phyloP scores from a whole-genome alignment of 2,113 vertebrate genomes.

The Macrotus californicus region DNA sequence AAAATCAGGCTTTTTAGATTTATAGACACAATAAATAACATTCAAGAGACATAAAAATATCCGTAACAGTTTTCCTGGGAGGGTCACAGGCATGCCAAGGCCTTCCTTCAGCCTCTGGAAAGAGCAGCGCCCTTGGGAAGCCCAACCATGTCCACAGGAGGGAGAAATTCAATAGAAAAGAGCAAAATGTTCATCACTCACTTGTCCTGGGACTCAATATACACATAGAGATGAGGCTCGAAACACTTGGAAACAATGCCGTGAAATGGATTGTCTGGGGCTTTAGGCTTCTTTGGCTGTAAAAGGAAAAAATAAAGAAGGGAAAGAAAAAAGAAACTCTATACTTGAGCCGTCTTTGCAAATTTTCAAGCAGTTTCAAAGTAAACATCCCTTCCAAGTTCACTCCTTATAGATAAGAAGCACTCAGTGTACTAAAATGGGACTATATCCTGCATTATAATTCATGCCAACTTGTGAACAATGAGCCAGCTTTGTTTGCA shows the following conservation, averaged over 20 bases:
- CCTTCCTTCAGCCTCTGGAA: not conserved
- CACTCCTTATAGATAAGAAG: not conserved
- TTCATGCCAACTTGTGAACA: not conserved
- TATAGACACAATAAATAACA: conserved; percentile 15
- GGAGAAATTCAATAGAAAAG: conserved; percentile 2
- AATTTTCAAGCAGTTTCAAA: conserved; percentile 54
- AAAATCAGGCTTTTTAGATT: conserved; percentile 11
- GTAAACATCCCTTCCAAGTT: not conserved
- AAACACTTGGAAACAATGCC: conserved; percentile 99
- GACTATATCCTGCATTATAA: fast-evolving
- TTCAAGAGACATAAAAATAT: conserved; percentile 12
- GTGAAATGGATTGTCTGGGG: conserved; percentile 96
- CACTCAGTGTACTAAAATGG: not conserved
- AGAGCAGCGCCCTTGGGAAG: not conserved
- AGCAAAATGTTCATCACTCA: conserved; percentile 78
- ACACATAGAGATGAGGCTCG: conserved; percentile 98
- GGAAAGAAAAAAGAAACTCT: conserved; percentile 16
- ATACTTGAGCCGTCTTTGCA: conserved; percentile 36
- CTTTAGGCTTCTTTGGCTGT: conserved; percentile 95
- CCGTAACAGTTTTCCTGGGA: not conserved
- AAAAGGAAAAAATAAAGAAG: conserved; percentile 56
- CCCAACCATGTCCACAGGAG: not conserved
- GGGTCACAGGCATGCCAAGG: not conserved
- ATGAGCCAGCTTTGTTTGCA: not conserved
- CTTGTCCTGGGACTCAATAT: conserved; percentile 99